Evolutionary conservation across 2,888 invertebrate genomes (phyloP).

Genomic region (Ochropleura plecta): DNA sequence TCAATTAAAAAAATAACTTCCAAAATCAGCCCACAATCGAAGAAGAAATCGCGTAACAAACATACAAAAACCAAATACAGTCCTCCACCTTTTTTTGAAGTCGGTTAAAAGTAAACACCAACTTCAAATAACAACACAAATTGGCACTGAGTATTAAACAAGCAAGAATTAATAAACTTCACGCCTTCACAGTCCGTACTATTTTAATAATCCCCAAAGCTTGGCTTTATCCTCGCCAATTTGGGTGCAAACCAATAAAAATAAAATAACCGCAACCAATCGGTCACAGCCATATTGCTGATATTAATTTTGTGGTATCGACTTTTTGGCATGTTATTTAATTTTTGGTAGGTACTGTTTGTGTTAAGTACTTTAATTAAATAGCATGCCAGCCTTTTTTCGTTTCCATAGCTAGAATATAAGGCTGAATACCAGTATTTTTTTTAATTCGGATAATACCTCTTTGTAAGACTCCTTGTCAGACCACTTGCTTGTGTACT

Average conservation of each 20-base stretch:
- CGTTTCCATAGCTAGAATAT: too few species aligned
- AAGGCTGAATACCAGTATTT: too few species aligned
- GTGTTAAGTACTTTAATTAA: not conserved
- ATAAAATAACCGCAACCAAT: constrained; percentile 52
- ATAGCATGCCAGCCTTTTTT: not conserved
- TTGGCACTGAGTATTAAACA: not conserved
- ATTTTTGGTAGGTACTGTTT: not conserved
- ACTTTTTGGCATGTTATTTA: not conserved
- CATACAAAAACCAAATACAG: too few species aligned
- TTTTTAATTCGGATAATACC: too few species aligned
- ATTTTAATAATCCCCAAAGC: constrained; percentile 21
- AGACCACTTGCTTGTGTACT: too few species aligned
- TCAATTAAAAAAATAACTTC: too few species aligned
- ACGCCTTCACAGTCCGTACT: constrained; percentile 40
- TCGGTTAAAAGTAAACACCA: too few species aligned
- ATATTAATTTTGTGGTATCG: constrained; percentile 24
- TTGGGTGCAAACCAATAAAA: constrained; percentile 39
- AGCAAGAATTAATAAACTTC: constrained; percentile 31
- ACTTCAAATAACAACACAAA: not conserved
- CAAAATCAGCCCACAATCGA: too few species aligned
- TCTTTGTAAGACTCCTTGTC: too few species aligned
- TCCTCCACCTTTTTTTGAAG: too few species aligned
- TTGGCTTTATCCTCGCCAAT: constrained; percentile 54
- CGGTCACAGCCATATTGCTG: constrained; percentile 37
- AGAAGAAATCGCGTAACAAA: too few species aligned